Percentiles rank a stretch among this genome's conserved stretches.
These are phyloP conservation scores for Poecilia picta DNA, from an alignment of 2,797 vertebrate genomes.

Conservation along the genomic window DNA sequence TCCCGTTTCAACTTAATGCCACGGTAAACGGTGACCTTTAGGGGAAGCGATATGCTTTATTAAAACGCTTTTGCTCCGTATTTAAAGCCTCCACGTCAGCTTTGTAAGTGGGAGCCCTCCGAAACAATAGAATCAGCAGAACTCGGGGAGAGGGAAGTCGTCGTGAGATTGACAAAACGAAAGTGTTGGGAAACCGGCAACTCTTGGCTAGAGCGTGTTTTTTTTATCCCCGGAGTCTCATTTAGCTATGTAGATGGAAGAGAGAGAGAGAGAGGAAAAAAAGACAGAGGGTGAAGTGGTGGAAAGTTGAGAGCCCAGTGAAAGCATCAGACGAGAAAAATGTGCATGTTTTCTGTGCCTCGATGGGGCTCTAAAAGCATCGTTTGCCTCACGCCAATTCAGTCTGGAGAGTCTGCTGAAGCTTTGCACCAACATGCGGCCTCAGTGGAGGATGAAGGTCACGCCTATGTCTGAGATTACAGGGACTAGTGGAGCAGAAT, in stretches of 20 bases:
- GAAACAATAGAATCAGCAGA: constrained; percentile 26
- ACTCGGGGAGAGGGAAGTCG: too few species aligned
- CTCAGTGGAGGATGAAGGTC: constrained; percentile 7
- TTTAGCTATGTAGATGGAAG: constrained; percentile 36
- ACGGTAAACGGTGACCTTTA: constrained; percentile 79
- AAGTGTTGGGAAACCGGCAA: constrained; percentile 19
- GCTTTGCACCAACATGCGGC: constrained; percentile 24
- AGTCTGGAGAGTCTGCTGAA: constrained; percentile 19
- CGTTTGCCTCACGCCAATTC: constrained; percentile 32
- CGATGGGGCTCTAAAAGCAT: constrained; percentile 47
- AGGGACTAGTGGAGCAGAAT: constrained; percentile 10
- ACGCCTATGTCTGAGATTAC: constrained; percentile 11
- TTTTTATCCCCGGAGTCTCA: constrained; percentile 25
- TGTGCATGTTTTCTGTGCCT: constrained; percentile 21
- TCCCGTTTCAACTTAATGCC: constrained; percentile 60
- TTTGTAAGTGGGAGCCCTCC: constrained; percentile 49
- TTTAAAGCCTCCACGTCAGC: constrained; percentile 35
- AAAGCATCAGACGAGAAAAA: constrained; percentile 31
- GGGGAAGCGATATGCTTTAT: constrained; percentile 36
- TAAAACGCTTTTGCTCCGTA: constrained; percentile 35
- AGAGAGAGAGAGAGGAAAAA: background rate
- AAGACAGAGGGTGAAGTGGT: constrained; percentile 20
- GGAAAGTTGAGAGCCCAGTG: constrained; percentile 17
- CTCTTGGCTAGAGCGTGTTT: constrained; percentile 24
- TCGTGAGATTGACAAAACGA: constrained; percentile 29